Evolutionary conservation across 1,140 invertebrate genomes (phyloP).

Genomic region (Bombus difficillimus): DNA sequence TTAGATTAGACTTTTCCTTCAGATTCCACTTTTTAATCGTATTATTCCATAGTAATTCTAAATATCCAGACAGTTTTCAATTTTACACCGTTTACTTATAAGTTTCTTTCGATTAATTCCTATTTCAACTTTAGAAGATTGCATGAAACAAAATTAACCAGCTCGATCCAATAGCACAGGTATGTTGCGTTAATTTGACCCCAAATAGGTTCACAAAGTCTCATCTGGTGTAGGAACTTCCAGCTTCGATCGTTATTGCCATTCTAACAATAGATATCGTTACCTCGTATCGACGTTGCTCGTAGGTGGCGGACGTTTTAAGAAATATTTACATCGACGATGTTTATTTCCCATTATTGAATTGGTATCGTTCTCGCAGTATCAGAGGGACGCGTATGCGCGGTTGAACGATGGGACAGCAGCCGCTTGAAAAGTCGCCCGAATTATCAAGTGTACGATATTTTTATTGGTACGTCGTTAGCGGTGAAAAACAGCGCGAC

Average conservation of each 20-base stretch:
- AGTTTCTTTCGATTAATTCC: not conserved
- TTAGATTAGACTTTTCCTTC: not conserved
- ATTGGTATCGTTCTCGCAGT: not conserved
- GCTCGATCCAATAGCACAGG: constrained; percentile 59
- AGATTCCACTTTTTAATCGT: not conserved
- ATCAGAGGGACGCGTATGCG: no score
- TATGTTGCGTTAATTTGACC: constrained; percentile 76
- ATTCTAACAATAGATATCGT: not conserved
- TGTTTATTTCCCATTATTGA: constrained; percentile 22
- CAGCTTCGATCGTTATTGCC: no score
- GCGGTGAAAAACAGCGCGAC: not conserved
- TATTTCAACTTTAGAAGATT: constrained; percentile 24
- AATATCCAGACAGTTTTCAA: not conserved
- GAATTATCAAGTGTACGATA: constrained; percentile 1
- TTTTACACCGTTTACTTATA: not conserved
- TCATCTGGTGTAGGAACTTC: not conserved
- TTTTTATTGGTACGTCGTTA: constrained; percentile 1
- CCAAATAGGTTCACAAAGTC: constrained; percentile 11
- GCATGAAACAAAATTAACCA: constrained; percentile 76
- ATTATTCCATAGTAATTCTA: not conserved
- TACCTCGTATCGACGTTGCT: not conserved
- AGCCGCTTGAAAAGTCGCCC: not conserved
- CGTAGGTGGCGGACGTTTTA: not conserved
- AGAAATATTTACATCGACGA: constrained; percentile 25
- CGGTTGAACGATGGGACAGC: not conserved